These are phyloP conservation scores for Rhyacophila evoluta DNA, from an alignment of 2,888 invertebrate species.

Conservation along the genomic window DNA sequence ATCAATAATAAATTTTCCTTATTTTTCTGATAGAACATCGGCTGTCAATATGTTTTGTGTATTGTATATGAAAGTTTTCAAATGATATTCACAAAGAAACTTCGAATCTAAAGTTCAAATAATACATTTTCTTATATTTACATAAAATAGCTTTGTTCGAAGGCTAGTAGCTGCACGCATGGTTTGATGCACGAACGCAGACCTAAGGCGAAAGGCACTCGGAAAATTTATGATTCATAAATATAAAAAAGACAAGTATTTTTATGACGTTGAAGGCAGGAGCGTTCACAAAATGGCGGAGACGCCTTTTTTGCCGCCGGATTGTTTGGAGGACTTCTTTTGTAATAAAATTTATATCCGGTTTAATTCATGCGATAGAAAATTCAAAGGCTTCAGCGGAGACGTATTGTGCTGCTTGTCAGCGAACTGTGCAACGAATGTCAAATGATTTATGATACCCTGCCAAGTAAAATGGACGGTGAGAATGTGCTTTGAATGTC, in stretches of 20 bases:
- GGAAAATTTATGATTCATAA: slow-evolving; percentile 51
- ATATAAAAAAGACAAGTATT: slow-evolving; percentile 48
- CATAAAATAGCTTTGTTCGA: neutral
- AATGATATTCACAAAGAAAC: neutral
- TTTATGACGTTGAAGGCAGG: slow-evolving; percentile 49
- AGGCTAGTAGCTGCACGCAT: slow-evolving; percentile 36
- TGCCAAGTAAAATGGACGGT: neutral
- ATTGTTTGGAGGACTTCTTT: slow-evolving; percentile 34
- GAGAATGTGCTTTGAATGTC: neutral
- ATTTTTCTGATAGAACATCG: neutral
- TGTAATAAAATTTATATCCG: slow-evolving; percentile 43
- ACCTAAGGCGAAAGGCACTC: slow-evolving; percentile 20
- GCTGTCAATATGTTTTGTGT: neutral
- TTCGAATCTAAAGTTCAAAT: neutral
- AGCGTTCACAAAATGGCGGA: slow-evolving; percentile 1
- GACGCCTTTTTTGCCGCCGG: slow-evolving; percentile 30
- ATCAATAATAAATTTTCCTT: no score
- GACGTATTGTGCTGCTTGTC: slow-evolving; percentile 34
- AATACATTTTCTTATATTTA: slow-evolving; percentile 8
- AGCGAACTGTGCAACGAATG: slow-evolving; percentile 11
- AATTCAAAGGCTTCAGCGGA: slow-evolving; percentile 37
- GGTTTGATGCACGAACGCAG: slow-evolving; percentile 41
- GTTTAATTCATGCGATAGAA: slow-evolving; percentile 31
- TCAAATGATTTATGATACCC: slow-evolving; percentile 10
- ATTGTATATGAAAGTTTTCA: neutral